A percentile compares a stretch with the other conserved stretches of the same genome.
phyloP scores from a whole-genome alignment of 23 tunicate species.

The Phallusia fumigata region DNA sequence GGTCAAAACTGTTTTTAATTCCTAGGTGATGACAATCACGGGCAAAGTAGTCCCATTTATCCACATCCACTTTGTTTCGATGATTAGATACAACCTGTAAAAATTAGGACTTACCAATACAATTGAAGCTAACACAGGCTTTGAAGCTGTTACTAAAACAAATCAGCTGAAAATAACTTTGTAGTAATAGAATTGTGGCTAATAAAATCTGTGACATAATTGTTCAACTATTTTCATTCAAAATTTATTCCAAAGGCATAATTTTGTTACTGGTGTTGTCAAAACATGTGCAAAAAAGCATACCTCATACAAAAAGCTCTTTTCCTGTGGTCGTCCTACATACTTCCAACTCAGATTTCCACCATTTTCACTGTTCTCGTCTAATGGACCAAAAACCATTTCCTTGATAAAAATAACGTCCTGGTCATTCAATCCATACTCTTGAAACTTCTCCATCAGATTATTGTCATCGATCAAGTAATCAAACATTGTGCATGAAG shows the following conservation, averaged over 20 bases:
- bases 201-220: no score
- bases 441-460: slow-evolving; percentile 11
- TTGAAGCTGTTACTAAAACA: no score
- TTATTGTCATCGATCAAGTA: slow-evolving; percentile 45
- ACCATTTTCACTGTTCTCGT: not conserved
- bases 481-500: slow-evolving; percentile 60
- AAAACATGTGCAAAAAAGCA: not conserved
- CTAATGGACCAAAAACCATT: slow-evolving; percentile 44
- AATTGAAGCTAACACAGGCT: not conserved
- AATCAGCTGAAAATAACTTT: no score
- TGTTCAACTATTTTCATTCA: no score
- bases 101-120: not conserved
- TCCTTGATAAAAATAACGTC: slow-evolving; percentile 64
- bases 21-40: slow-evolving; percentile 90
- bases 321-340: slow-evolving; percentile 30
- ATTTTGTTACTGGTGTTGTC: no score
- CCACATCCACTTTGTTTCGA: slow-evolving; percentile 78
- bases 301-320: slow-evolving; percentile 84
- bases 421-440: slow-evolving; percentile 7
- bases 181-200: no score
- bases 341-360: slow-evolving; percentile 20
- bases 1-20: slow-evolving; percentile 75
- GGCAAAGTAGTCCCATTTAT: slow-evolving; percentile 96
- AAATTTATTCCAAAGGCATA: no score
- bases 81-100: slow-evolving; percentile 67